Base-by-base conservation (phyloP, 2,113 vertebrate species). In the Apteryx mantelli region DNA sequence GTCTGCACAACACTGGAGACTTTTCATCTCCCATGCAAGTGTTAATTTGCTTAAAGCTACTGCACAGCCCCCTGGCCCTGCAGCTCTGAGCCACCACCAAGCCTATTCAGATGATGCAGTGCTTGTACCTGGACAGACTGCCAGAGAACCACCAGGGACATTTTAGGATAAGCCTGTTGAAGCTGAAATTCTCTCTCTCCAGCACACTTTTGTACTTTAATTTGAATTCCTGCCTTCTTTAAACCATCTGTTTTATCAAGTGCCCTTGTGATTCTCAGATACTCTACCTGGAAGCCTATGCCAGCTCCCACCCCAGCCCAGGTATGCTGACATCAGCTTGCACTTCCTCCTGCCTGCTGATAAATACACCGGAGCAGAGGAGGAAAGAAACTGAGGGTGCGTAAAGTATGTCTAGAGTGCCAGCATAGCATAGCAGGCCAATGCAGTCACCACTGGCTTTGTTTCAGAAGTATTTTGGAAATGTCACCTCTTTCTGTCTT, bases 391-490 rank as follows among this genome's bases (percentile, higher is more conserved):
- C 60, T 73, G 15, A 9, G 76, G 82, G 80, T 89, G 55, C 58
- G 76, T 69, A 78, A 86, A 81, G 69, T 64, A 80, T 25, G 53
- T 18, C 55, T 52, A 4, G 58, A 88, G 66, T 83, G 86, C 82
- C 86, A 97, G 75, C 61, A 66, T 53, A 60, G n/a, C 79, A 84
- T 61, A 96, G 89, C 89, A 91, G 82, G 75, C 63, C 89, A 56
- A 53, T 97, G 89, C 84, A 91, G 92, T 89, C 84, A 96, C 50
- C 26, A 28, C 58, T 95, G 95, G 71, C 89, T 89, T 86, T 85
- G 19, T n/a, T 94, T 95, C 87, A 89, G 87, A 74, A 92, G 25
- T 44, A 6, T 82, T 82, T 86, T 34, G 82, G 21, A 46, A 91
- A 91, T 16, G 44, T n/a, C 14, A 30, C 7, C 85, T 88, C 44